Evolutionary conservation across 2,888 invertebrate species (phyloP).

Genomic region (Platycnemis pennipes): DNA sequence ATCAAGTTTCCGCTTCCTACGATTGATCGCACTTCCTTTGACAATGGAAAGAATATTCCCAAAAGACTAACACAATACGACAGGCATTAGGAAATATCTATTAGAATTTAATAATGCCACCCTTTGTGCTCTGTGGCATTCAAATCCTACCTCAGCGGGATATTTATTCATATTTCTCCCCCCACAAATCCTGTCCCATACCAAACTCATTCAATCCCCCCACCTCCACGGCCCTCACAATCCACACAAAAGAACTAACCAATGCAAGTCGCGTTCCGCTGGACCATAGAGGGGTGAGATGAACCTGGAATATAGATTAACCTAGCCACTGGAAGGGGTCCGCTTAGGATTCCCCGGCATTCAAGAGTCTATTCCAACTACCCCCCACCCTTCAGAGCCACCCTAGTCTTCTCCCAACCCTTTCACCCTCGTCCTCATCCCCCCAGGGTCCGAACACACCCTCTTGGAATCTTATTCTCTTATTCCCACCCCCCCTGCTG

Average conservation of each 20-base stretch:
- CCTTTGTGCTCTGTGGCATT: neutral
- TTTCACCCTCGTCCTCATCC: neutral
- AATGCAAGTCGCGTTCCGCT: conserved; percentile 20
- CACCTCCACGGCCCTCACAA: neutral
- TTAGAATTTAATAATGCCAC: conserved; percentile 1
- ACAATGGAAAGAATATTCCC: neutral
- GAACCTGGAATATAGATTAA: conserved; percentile 56
- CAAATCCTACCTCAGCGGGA: neutral
- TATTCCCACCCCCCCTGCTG: neutral
- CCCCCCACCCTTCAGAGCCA: neutral
- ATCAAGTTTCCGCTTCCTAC: neutral
- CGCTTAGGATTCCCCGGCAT: conserved; percentile 34
- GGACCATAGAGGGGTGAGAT: neutral
- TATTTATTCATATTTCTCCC: conserved; percentile 18
- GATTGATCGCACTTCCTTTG: neutral
- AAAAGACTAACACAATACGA: neutral
- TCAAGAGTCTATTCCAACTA: neutral
- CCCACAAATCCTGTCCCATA: neutral
- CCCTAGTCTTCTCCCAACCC: neutral
- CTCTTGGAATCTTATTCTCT: neutral
- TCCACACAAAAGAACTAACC: conserved; percentile 21
- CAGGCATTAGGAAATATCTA: neutral
- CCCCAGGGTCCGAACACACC: neutral
- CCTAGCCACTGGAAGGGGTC: conserved; percentile 22
- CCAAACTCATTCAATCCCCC: neutral